Percentiles rank a stretch among this genome's conserved stretches.
Conservation (phyloP, 2,797 vertebrate species). For the Xenopus petersii region DNA sequence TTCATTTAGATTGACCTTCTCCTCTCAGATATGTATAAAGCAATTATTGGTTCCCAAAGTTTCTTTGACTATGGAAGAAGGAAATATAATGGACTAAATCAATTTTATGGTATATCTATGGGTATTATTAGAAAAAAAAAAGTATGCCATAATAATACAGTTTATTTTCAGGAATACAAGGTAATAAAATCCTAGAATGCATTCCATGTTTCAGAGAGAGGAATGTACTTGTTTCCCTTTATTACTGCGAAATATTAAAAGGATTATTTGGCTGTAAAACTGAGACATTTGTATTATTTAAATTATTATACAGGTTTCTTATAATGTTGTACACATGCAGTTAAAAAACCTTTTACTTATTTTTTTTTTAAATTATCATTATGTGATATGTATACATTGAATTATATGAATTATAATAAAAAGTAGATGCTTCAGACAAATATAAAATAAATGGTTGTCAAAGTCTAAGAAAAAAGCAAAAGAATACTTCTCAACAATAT, state of each 20-base stretch:
- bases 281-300: not conserved
- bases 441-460: too few relatives aligned
- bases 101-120: constrained; percentile 44
- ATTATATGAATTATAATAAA: too few relatives aligned
- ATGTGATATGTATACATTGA: too few relatives aligned
- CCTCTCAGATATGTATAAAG: constrained; percentile 62
- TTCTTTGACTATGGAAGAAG: constrained; percentile 59
- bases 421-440: too few relatives aligned
- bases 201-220: not conserved
- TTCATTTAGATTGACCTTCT: constrained; percentile 67
- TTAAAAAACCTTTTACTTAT: too few relatives aligned
- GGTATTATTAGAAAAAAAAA: constrained; percentile 2
- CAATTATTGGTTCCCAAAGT: constrained; percentile 68
- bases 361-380: too few relatives aligned
- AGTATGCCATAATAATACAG: not conserved
- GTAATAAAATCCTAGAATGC: constrained; percentile 8
- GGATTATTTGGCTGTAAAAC: not conserved
- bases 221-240: not conserved
- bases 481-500: too few relatives aligned
- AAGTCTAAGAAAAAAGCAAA: too few relatives aligned
- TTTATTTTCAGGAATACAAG: constrained; percentile 6
- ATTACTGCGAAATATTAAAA: not conserved
- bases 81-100: constrained; percentile 63
- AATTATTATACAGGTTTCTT: too few relatives aligned
- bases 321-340: too few relatives aligned